Base-by-base conservation (phyloP, 2,113 vertebrate species). In the Atlantisia rogersi region DNA sequence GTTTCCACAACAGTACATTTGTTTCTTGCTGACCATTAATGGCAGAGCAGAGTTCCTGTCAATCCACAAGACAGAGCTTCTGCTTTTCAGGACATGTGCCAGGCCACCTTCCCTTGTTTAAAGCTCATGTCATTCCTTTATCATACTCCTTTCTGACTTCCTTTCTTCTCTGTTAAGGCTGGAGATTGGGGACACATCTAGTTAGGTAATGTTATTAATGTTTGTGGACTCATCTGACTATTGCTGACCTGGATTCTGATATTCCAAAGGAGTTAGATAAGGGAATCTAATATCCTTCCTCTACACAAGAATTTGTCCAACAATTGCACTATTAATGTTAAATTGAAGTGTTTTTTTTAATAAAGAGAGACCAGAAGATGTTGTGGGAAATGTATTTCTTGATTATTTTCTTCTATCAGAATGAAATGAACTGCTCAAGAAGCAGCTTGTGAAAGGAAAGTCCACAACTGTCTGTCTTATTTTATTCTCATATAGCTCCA, bases 1-100 rank as follows among this genome's bases (percentile, higher is more conserved):
- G 4, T 59, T 82, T 68, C 69, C 48, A 64, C 31, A 91, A 11
- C 52, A 24, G 4, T 12, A 3, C 7, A 3, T 44, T 40, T 1
- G 0, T 79, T 79, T 64, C n/a, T 55, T 55, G 9, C 8, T 63
- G 50, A 31, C 5, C 1, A 0, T 37, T 37, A 40, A 2, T 4
- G 6, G 42, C 56, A 67, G 15, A 85, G 15, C 32, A 71, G 14
- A 55, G 37, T 12, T 37, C 28, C 18, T 52, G 42, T 10, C 37
- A 80, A 24, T 15, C 58, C 39, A 17, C 32, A 79, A 1, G 9
- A 63, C 7, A 58, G 12, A 31, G 28, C 18, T 79, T 26, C 58
- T 78, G 42, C 24, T 84, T 78, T 75, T 11, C 52, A 67, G 31
- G 31, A 63, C 25, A 10, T 90, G 56, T 10, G 63, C 11, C 17